A percentile compares a stretch with the other conserved stretches of the same genome.
Evolutionary conservation across 2,113 vertebrate genomes (phyloP).

Genomic region (Callospermophilus lateralis): DNA sequence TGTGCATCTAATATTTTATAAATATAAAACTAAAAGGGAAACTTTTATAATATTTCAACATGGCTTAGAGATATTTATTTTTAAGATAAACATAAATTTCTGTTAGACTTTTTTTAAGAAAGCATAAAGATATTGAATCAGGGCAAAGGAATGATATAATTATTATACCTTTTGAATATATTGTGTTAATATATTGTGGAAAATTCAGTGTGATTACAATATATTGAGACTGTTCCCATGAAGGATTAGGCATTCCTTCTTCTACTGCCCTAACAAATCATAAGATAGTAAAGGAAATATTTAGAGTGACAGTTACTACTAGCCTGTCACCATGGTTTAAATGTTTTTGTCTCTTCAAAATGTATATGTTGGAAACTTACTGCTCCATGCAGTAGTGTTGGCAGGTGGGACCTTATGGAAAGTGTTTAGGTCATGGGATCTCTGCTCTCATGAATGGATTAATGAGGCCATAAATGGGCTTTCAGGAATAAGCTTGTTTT

Average conservation of each 20-base stretch:
- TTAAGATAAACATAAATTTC: background rate
- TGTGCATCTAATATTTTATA: background rate
- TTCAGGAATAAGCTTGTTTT: background rate
- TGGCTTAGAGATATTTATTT: background rate
- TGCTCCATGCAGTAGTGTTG: background rate
- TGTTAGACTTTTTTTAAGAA: slow-evolving; percentile 26
- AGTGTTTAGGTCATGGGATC: no score
- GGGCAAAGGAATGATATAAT: background rate
- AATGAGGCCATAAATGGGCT: background rate
- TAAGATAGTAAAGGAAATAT: background rate
- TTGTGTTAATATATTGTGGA: background rate
- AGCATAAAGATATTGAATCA: background rate
- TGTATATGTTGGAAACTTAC: background rate
- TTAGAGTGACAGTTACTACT: background rate
- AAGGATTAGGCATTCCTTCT: background rate
- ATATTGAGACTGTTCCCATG: background rate
- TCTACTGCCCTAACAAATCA: background rate
- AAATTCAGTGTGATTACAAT: background rate
- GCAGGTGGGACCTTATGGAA: background rate
- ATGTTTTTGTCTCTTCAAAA: background rate
- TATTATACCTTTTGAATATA: background rate
- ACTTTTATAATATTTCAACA: background rate
- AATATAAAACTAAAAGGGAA: background rate
- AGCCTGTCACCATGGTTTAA: background rate
- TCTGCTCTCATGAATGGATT: background rate